These are phyloP conservation scores for Prionace glauca DNA, from an alignment of 2,797 vertebrate genomes.

Conservation along the genomic window DNA sequence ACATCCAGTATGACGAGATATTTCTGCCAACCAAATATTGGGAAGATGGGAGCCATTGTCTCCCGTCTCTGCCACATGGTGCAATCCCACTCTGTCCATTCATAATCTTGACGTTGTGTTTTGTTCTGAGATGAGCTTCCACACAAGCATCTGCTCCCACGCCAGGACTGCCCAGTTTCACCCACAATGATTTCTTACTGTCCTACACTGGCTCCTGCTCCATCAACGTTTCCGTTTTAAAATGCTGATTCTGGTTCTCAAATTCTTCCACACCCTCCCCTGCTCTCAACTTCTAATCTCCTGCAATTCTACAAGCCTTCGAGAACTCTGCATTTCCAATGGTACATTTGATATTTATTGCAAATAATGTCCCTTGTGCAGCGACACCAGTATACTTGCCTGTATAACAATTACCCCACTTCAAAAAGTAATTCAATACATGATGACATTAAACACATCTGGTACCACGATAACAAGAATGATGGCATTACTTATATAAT, in stretches of 20 bases:
- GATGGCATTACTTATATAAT: background rate
- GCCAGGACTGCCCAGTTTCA: no score
- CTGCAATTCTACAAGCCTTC: no score
- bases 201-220: background rate
- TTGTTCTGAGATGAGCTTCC: no score
- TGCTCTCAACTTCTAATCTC: background rate
- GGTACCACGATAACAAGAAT: background rate
- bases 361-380: background rate
- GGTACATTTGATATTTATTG: background rate
- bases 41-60: background rate
- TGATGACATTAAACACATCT: background rate
- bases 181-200: background rate
- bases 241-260: background rate
- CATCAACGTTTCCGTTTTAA: background rate
- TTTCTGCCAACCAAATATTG: background rate
- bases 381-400: background rate
- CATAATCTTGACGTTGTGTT: background rate
- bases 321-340: background rate
- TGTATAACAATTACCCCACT: background rate
- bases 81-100: background rate
- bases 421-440: background rate
- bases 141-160: no score
- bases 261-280: background rate
- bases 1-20: background rate
- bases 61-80: background rate